phyloP scores from a whole-genome alignment of 2,888 invertebrate genomes.

The Drosophila demipolita region DNA sequence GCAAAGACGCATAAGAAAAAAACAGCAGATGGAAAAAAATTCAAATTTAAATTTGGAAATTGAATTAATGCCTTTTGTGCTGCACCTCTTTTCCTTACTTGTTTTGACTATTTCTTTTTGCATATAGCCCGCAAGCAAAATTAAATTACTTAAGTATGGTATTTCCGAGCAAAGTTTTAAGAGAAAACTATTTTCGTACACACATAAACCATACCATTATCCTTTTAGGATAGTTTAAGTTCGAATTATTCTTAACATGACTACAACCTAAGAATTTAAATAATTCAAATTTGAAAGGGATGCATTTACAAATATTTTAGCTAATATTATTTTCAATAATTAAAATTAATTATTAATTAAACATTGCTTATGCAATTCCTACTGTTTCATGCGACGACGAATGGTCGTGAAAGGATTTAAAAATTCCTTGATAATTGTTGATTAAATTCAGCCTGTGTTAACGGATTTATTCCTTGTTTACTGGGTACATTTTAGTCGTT shows the following conservation, averaged over 20 bases:
- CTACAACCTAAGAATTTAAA: background rate
- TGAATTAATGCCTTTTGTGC: constrained; percentile 58
- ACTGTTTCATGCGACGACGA: background rate
- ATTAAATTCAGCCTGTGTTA: background rate
- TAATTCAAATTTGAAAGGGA: background rate
- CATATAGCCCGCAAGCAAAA: constrained; percentile 9
- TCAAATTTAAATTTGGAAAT: constrained; percentile 72
- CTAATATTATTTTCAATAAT: background rate
- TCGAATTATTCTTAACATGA: background rate
- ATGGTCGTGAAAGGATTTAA: background rate
- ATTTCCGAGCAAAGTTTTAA: background rate
- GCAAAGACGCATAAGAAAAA: constrained; percentile 32
- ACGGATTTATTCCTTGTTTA: background rate
- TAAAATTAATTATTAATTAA: background rate
- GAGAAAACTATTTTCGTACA: background rate
- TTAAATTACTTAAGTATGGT: background rate
- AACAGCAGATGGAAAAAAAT: constrained; percentile 42
- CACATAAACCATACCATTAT: background rate
- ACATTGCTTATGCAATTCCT: background rate
- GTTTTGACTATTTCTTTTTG: constrained; percentile 18
- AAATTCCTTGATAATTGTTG: background rate
- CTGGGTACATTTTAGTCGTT: constrained; percentile 1
- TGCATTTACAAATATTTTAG: background rate
- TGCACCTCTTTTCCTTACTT: constrained; percentile 40
- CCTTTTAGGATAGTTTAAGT: no score